Evolutionary conservation across 2,888 invertebrate genomes (phyloP).

Genomic region (Barypeithes pellucidus): DNA sequence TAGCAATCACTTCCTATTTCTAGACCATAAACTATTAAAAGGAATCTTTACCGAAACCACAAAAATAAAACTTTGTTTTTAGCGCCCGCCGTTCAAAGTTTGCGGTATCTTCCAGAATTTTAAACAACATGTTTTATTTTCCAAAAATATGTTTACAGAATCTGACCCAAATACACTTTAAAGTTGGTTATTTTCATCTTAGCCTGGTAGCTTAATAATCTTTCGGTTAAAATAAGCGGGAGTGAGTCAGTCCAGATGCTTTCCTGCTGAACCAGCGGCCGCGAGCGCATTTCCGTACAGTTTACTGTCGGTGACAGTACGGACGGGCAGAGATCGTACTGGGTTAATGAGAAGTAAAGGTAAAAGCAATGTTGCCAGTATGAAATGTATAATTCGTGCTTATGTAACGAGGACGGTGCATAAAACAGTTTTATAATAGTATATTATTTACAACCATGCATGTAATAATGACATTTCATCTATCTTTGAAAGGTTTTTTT

Average conservation of each 20-base stretch:
- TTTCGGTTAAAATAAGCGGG: conserved; percentile 28
- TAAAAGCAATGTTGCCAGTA: conserved; percentile 12
- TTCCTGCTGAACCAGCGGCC: conserved; percentile 22
- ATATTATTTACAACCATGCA: too few species aligned
- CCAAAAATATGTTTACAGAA: conserved; percentile 18
- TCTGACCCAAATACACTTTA: conserved; percentile 35
- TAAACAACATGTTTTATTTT: conserved; percentile 18
- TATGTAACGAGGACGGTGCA: too few species aligned
- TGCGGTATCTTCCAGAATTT: conserved; percentile 16
- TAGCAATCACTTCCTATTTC: too few species aligned
- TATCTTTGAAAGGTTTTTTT: too few species aligned
- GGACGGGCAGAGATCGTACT: neutral
- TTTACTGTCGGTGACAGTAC: conserved; percentile 4
- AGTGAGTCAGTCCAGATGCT: conserved; percentile 33
- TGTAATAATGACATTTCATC: too few species aligned
- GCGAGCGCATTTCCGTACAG: conserved; percentile 7
- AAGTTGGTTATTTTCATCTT: conserved; percentile 27
- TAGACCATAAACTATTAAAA: neutral
- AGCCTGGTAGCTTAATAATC: conserved; percentile 28
- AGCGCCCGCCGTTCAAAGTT: neutral
- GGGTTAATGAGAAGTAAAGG: neutral
- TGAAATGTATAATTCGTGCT: too few species aligned
- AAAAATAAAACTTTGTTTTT: conserved; percentile 7
- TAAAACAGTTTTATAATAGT: too few species aligned
- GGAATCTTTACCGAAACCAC: neutral